phyloP scores from a whole-genome alignment of 2,113 vertebrate genomes.

The Pterocles burchelli region DNA sequence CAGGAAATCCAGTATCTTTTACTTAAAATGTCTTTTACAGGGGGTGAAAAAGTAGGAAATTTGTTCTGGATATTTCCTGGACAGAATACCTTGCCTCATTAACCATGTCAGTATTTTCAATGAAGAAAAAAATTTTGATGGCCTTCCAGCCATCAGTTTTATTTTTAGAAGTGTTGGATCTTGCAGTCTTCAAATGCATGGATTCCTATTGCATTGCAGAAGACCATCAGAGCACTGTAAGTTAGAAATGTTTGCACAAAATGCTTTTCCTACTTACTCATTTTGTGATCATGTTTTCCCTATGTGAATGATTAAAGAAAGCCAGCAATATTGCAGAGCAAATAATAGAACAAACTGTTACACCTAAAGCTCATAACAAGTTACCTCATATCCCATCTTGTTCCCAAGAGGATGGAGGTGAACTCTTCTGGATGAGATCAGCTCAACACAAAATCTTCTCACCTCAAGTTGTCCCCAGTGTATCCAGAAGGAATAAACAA shows the following conservation, averaged over 20 bases:
- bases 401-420: neutral
- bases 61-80: neutral
- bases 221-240: neutral
- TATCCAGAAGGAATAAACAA: neutral
- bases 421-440: neutral
- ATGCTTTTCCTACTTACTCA: neutral
- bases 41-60: neutral
- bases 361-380: neutral
- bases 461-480: neutral
- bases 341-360: neutral
- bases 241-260: neutral
- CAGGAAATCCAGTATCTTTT: constrained; percentile 7
- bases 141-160: neutral
- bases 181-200: neutral
- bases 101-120: neutral
- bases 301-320: neutral
- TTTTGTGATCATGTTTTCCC: neutral
- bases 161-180: neutral
- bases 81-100: neutral
- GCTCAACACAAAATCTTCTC: neutral
- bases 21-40: constrained; percentile 5
- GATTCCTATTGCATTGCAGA: neutral
- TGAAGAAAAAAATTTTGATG: neutral
- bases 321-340: neutral
- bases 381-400: neutral